A percentile compares a stretch with the other conserved stretches of the same genome.
Conservation (phyloP, 2,797 vertebrate species). For the Dicrostonyx torquatus region DNA sequence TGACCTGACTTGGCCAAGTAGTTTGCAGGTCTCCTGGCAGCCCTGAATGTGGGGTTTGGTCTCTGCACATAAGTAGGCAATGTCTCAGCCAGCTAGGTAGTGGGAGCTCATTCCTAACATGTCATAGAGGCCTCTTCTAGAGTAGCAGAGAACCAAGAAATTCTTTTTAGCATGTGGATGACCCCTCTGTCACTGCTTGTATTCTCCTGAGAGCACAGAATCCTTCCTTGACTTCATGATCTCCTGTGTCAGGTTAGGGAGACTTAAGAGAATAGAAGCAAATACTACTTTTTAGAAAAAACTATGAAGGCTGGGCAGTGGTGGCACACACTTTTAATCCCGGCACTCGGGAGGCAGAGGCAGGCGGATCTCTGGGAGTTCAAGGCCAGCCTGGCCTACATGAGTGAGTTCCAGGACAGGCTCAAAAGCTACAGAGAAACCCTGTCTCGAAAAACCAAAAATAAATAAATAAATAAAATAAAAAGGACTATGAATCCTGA, state of each 20-base stretch:
- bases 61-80: not conserved
- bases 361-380: too few species aligned
- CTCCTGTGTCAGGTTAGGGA: not conserved
- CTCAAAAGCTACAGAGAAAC: too few species aligned
- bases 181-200: not conserved
- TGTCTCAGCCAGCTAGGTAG: not conserved
- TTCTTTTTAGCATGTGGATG: not conserved
- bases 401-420: too few species aligned
- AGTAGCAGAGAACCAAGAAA: slow-evolving; percentile 3
- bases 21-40: not conserved
- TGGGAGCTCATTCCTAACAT: not conserved
- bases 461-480: too few species aligned
- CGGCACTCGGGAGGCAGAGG: too few species aligned
- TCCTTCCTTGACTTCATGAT: not conserved
- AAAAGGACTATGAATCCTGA: not conserved
- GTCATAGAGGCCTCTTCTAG: not conserved
- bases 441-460: too few species aligned
- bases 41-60: not conserved
- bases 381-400: too few species aligned
- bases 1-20: not conserved
- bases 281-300: not conserved
- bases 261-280: not conserved
- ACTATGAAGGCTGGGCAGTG: not conserved
- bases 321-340: too few species aligned
- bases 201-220: not conserved